Evolutionary conservation across 2,113 vertebrate species (phyloP), one percentile per base, ranked within the genome.

Genomic region (Psilopogon haemacephalus): DNA sequence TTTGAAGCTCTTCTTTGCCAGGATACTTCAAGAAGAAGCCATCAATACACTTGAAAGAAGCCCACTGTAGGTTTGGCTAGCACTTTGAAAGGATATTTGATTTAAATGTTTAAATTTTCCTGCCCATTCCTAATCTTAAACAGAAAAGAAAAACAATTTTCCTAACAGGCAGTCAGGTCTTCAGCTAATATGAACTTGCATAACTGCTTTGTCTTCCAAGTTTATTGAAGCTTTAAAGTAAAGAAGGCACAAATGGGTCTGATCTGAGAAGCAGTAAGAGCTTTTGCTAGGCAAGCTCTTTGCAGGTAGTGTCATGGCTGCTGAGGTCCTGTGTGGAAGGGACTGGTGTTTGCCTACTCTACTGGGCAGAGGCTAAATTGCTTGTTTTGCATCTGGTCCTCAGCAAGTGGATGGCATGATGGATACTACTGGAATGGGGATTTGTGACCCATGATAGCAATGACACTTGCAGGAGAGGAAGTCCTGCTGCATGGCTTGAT

Each of bases 91-190:
- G 8, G 77, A 72, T 33, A 23, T 28, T 82, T 72, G 21, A 84
- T 93, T 94, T 77, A 71, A 80, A 63, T 23, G 48, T 52, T 91
- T 81, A 42, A 26, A 5, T 84, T 78, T 78, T 40, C n/a, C 54
- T 84, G 52, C 73, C 65, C 15, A 3, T 63, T 90, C 65, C 48
- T 62, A 40, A 86, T 44, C 65, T 86, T 81, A 81, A 96, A 46
- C 69, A 90, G 71, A 82, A 74, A 76, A 86, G 33, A n/a, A 85
- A 88, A 92, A 9, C 46, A 82, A 56, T 26, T 54, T 65, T 67
- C 46, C 70, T 50, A 44, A 73, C 76, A 91, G 68, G 60, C 71
- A 83, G 20, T 69, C 3, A 1, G 32, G 50, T 62, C 86, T 73
- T 50, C n/a, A 46, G 46, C 8, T 50, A 23, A 30, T 8, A 28